Evolutionary conservation across 2,888 invertebrate species (phyloP).

Genomic region (Pseudolycoriella hygida): DNA sequence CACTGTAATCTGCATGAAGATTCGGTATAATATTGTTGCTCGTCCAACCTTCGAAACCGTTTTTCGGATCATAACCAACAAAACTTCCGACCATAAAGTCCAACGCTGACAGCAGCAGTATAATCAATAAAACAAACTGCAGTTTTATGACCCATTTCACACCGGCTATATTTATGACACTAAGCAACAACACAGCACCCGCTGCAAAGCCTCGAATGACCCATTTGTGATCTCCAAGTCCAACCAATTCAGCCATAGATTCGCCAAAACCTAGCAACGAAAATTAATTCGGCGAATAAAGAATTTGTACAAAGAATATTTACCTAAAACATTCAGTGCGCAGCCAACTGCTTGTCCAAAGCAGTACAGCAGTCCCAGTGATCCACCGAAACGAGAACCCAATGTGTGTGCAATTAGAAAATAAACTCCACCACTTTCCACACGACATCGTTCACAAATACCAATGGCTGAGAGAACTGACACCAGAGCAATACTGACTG

Average conservation of each 20-base stretch:
- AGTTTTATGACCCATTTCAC: constrained; percentile 96
- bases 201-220: constrained; percentile 76
- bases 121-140: constrained; percentile 73
- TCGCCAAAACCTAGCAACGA: constrained; percentile 66
- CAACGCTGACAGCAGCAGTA: constrained; percentile 72
- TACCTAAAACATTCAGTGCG: constrained; percentile 72
- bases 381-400: constrained; percentile 84
- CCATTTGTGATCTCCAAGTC: constrained; percentile 52
- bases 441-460: constrained; percentile 85
- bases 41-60: constrained; percentile 77
- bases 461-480: constrained; percentile 91
- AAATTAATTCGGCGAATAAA: not conserved
- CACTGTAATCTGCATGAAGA: constrained; percentile 58
- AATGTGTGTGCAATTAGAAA: constrained; percentile 87
- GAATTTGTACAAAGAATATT: too few species aligned
- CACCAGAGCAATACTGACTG: constrained; percentile 75
- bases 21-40: constrained; percentile 63
- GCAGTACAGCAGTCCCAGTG: constrained; percentile 84
- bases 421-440: constrained; percentile 96
- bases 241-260: constrained; percentile 76
- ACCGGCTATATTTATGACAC: constrained; percentile 86
- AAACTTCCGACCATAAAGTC: constrained; percentile 92
- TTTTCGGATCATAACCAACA: constrained; percentile 50
- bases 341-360: constrained; percentile 95
- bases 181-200: constrained; percentile 67